Conservation (phyloP, 2,113 vertebrate species). For the Chiloscyllium plagiosum region DNA sequence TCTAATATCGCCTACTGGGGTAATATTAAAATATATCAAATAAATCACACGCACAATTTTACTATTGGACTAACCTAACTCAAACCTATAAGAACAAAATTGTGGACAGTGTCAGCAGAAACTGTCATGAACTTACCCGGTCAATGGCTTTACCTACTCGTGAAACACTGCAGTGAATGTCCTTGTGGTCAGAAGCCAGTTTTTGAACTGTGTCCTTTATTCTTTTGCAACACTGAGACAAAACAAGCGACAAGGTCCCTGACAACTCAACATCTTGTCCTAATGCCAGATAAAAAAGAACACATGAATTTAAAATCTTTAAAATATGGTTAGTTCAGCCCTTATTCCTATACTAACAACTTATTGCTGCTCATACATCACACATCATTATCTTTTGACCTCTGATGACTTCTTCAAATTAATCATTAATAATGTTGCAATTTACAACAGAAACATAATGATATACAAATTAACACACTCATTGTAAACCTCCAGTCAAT, state of each 20-base stretch:
- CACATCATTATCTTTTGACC: not conserved
- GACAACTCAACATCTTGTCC: conserved; percentile 72
- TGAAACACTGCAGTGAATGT: conserved; percentile 78
- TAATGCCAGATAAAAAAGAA: conserved; percentile 40
- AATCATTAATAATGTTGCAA: not conserved
- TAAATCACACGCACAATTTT: not conserved
- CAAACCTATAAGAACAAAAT: not conserved
- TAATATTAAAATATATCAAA: not conserved
- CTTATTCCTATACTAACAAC: not conserved
- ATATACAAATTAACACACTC: not conserved
- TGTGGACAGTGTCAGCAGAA: not conserved
- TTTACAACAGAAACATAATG: not conserved
- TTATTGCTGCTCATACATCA: not conserved
- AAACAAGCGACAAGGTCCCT: conserved; percentile 72
- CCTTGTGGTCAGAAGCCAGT: conserved; percentile 74
- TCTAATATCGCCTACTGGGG: not conserved
- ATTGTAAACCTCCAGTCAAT: not conserved
- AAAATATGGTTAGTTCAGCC: not conserved
- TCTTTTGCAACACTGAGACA: conserved; percentile 76
- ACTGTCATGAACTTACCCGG: conserved; percentile 56
- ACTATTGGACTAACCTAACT: not conserved
- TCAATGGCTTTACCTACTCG: conserved; percentile 78
- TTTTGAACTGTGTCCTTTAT: conserved; percentile 80
- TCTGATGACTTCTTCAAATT: not conserved
- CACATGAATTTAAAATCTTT: conserved; percentile 15